Evolutionary conservation across 2,113 vertebrate species (phyloP).

Genomic region (Onychostoma macrolepis): DNA sequence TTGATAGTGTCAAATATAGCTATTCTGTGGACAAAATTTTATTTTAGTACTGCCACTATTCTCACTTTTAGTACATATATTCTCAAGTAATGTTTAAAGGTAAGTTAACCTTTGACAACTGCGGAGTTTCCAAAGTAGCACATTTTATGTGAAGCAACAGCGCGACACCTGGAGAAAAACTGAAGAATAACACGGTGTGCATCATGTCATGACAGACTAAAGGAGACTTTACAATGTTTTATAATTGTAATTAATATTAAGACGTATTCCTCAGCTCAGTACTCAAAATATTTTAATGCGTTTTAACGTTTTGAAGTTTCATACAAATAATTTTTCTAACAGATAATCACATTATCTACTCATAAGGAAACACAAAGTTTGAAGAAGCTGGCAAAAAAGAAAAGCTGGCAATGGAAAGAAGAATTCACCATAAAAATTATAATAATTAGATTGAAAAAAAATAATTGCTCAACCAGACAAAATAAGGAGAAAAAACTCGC

Average conservation of each 20-base stretch:
- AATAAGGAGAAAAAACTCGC: neutral
- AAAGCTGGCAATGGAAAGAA: neutral
- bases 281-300: neutral
- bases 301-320: neutral
- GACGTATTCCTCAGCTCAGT: neutral
- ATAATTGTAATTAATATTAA: neutral
- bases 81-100: neutral
- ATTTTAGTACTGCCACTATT: neutral
- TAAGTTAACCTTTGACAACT: neutral
- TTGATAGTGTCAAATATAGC: neutral
- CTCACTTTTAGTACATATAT: neutral
- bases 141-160: neutral
- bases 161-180: neutral
- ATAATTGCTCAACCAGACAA: neutral
- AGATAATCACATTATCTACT: too few species aligned
- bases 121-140: neutral
- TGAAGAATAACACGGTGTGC: neutral
- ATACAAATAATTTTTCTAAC: neutral
- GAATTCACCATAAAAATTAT: neutral
- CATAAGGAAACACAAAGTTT: neutral
- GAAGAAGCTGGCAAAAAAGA: neutral
- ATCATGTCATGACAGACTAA: neutral
- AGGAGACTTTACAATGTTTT: neutral
- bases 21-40: neutral
- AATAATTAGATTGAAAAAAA: neutral